Evolutionary conservation across 2,113 vertebrate species (phyloP), one percentile per base, ranked within the genome.

Genomic region (Hoplias malabaricus): DNA sequence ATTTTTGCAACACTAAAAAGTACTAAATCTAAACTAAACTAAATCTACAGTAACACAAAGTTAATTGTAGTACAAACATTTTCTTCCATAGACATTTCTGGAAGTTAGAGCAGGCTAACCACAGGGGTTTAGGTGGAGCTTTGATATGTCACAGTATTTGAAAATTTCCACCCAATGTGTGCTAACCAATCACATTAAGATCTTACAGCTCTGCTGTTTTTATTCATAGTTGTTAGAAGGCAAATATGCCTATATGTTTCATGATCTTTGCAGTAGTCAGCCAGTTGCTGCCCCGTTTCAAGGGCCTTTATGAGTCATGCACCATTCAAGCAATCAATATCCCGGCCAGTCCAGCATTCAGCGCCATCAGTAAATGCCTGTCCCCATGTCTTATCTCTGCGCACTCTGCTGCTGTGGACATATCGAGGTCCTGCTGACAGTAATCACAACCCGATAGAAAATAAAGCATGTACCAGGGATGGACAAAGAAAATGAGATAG

Each of bases 261-360:
- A 27, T 2, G 33, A 34, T 5, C 38, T 38, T 38, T 23, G 43
- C n/a, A 54, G 42, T 40, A 1, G 56, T 65, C 62, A 74, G 62
- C 53, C 66, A 0, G 46, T 80, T 63, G 57, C 70, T 69, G 54
- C 68, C 61, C 65, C 73, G 59, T 57, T 42, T 65, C 16, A 23
- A 46, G 23, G 27, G 23, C 23, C 14, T 53, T 48, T 29, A 42
- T 33, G 46, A 38, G 67, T 72, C 68, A 42, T 66, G 68, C 46
- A 29, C 53, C 36, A 73, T 46, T 67, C 54, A 25, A n/a, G 25
- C 27, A 27, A 34, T 53, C 57, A 38, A 68, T 72, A 23, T 42
- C 16, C 6, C 42, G 42, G 65, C 25, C 69, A 36, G 43, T 59
- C 23, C 46, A 21, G 63, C 29, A 12, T 42, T 53, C 63, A 43